Conservation (phyloP, 2,113 vertebrate species). For the Bambusicola thoracicus region DNA sequence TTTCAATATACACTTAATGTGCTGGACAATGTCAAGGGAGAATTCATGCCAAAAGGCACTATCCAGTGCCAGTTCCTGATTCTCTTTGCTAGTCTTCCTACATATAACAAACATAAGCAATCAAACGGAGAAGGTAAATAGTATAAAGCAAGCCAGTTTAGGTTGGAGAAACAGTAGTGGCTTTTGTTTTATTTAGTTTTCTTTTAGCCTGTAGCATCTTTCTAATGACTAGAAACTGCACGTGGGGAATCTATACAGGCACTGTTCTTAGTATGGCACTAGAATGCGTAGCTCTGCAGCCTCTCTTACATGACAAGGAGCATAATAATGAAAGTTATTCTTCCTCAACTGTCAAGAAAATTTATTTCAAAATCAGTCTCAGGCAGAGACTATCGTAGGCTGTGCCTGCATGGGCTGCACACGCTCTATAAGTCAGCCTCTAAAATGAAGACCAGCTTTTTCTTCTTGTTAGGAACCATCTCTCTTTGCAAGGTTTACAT, state of each 20-base stretch:
- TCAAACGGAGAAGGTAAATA: neutral
- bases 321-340: neutral
- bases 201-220: neutral
- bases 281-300: neutral
- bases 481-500: neutral
- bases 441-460: neutral
- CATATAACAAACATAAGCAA: neutral
- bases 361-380: slow-evolving; percentile 29
- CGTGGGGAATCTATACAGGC: neutral
- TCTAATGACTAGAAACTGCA: neutral
- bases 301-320: neutral
- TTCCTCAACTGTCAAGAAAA: slow-evolving; percentile 52
- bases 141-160: neutral
- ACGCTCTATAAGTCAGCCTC: neutral
- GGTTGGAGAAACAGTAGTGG: neutral
- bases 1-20: neutral
- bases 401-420: neutral
- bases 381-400: neutral
- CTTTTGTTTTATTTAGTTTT: neutral
- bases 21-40: neutral
- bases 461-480: neutral
- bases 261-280: neutral
- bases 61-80: neutral
- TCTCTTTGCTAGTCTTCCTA: neutral
- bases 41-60: neutral